Evolutionary conservation across 53 echinoderm and acorn worm species (phyloP).

Genomic region (Patiria pectinifera): DNA sequence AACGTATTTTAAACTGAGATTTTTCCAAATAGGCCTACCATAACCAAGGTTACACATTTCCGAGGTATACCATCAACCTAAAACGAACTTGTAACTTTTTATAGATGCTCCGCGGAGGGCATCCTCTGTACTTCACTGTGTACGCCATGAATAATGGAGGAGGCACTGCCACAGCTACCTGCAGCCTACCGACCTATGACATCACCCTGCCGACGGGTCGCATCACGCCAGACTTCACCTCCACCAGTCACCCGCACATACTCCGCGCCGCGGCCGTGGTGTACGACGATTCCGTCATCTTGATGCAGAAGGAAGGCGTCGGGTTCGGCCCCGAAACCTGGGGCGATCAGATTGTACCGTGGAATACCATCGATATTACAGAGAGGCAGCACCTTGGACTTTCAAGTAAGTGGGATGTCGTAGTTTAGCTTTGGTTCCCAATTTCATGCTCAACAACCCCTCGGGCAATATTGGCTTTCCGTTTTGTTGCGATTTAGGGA

Average conservation of each 20-base stretch:
- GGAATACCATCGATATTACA: slow-evolving; percentile 47
- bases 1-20: no score
- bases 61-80: background rate
- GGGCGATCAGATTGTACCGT: slow-evolving; percentile 67
- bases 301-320: slow-evolving; percentile 44
- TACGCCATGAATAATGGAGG: slow-evolving; percentile 54
- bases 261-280: slow-evolving; percentile 63
- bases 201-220: slow-evolving; percentile 70
- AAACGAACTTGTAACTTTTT: background rate
- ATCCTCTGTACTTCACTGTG: slow-evolving; percentile 67
- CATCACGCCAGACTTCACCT: slow-evolving; percentile 58
- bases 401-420: slow-evolving; percentile 14
- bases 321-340: slow-evolving; percentile 58
- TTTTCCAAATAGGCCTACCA: no score
- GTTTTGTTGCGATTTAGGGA: no score
- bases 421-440: no score
- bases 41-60: background rate
- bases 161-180: slow-evolving; percentile 50
- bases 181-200: slow-evolving; percentile 70
- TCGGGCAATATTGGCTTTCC: no score
- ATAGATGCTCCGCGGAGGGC: slow-evolving; percentile 52
- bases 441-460: no score
- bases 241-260: slow-evolving; percentile 70
- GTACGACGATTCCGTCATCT: slow-evolving; percentile 68
- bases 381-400: slow-evolving; percentile 17